Evolutionary conservation across 1,140 invertebrate genomes (phyloP), one percentile per base, ranked within the genome.

Genomic region (Leptopilina boulardi): DNA sequence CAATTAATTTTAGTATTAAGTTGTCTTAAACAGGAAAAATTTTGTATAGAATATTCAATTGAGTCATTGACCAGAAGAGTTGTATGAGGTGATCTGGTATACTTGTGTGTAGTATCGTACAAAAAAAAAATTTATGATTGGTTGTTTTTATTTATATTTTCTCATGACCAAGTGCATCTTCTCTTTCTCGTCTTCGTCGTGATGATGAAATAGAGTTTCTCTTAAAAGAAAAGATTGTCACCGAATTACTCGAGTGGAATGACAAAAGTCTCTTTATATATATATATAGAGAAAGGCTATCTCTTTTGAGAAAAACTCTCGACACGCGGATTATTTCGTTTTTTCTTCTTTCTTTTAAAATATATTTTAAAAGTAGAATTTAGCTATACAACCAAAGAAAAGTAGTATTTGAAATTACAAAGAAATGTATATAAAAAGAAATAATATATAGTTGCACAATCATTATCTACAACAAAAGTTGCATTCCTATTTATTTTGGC

Each of bases 131-230:
- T 30, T 38, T 23, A 26, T 30, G 15, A 66, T 66, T 26, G 59
- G 21, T 30, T 66, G 23, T 66, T 66, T 34, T 66, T 66, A 66
- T 66, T 66, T 66, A n/a, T 6, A 66, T 66, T 66, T 66, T 66
- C 59, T 66, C 59, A 66, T 66, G 59, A 5, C 59, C 34, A 38
- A 21, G 59, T 66, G 11, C 26, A 66, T 66, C 59, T 66, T 66
- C 18, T 54, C n/a, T n/a, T n/a, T n/a, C 18, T 54, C n/a, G 34
- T 38, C 34, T 4, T 38, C 34, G 0, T 38, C 13, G 59, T 34
- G 59, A 66, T 66, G 59, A 66, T 66, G 30, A 30, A 23, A 26
- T 30, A 66, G 59, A 66, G 59, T 66, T 66, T 66, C 59, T 66
- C 59, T 66, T 23, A 23, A n/a, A n/a, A 66, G 26, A 66, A 54